A percentile compares a stretch with the other conserved stretches of the same genome.
Evolutionary conservation across 2,888 invertebrate species (phyloP).

Genomic region (Pediacus dermestoides): DNA sequence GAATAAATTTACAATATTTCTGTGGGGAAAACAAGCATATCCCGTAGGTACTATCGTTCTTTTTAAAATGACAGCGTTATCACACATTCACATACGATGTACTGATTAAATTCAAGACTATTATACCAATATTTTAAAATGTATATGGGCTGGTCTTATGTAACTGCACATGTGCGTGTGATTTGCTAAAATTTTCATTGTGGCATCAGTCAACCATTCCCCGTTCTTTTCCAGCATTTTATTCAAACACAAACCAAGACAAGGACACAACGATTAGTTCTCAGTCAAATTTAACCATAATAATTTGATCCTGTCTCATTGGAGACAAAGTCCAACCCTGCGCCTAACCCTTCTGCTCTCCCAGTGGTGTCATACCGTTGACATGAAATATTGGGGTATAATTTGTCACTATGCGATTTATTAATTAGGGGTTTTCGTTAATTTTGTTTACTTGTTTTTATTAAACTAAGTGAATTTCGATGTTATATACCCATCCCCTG

Average conservation of each 20-base stretch:
- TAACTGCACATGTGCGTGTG: slow-evolving; percentile 40
- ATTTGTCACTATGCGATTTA: slow-evolving; percentile 31
- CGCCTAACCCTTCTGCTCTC: slow-evolving; percentile 30
- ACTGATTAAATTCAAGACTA: slow-evolving; percentile 49
- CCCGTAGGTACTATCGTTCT: slow-evolving; percentile 50
- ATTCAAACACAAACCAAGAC: too few species aligned
- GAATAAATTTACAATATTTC: slow-evolving; percentile 47
- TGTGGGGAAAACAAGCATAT: slow-evolving; percentile 43
- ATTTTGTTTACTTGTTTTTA: slow-evolving; percentile 34
- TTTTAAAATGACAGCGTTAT: slow-evolving; percentile 49
- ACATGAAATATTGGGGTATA: slow-evolving; percentile 44
- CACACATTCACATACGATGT: slow-evolving; percentile 44
- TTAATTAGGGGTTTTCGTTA: slow-evolving; percentile 17
- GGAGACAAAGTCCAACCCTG: slow-evolving; percentile 19
- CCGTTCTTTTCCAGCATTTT: too few species aligned
- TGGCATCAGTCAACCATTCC: too few species aligned
- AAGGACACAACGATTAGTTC: too few species aligned
- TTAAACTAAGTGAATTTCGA: slow-evolving; percentile 23
- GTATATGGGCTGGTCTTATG: slow-evolving; percentile 33
- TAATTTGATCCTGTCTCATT: slow-evolving; percentile 18
- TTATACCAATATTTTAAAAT: slow-evolving; percentile 44
- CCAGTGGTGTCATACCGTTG: slow-evolving; percentile 37
- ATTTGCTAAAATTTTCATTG: too few species aligned
- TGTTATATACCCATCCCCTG: slow-evolving; percentile 16
- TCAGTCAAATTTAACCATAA: too few species aligned